These are phyloP conservation scores for Poeciliopsis paucimaculata DNA, from an alignment of 2,797 vertebrate genomes.

Conservation along the genomic window DNA sequence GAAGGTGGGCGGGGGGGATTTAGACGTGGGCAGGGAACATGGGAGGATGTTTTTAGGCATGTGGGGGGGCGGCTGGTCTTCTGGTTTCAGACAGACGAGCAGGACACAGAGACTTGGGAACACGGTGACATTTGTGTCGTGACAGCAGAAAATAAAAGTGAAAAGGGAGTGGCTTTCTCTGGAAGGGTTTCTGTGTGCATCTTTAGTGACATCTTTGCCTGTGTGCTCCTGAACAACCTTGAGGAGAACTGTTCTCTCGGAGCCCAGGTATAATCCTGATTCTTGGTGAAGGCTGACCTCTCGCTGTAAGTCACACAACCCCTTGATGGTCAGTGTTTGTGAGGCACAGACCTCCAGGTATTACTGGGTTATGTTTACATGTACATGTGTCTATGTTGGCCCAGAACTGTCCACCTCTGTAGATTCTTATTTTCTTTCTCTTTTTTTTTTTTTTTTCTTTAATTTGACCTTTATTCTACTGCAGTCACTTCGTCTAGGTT, in stretches of 20 bases:
- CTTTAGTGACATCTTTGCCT: slow-evolving; percentile 11
- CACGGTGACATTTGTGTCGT: slow-evolving; percentile 62
- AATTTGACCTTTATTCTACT: slow-evolving; percentile 37
- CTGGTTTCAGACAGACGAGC: slow-evolving; percentile 47
- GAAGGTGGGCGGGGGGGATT: slow-evolving; percentile 30
- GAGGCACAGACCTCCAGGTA: slow-evolving; percentile 54
- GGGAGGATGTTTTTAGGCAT: slow-evolving; percentile 16
- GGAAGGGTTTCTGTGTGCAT: slow-evolving; percentile 23
- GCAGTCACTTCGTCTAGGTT: slow-evolving; percentile 14
- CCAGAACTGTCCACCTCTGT: slow-evolving; percentile 56
- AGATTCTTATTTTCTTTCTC: slow-evolving; percentile 30
- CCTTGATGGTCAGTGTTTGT: slow-evolving; percentile 49
- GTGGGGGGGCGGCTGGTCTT: slow-evolving; percentile 11
- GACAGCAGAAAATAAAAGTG: slow-evolving; percentile 20
- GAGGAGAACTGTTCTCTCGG: slow-evolving; percentile 26
- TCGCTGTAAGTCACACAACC: slow-evolving; percentile 26
- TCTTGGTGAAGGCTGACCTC: slow-evolving; percentile 65
- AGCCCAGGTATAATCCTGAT: slow-evolving; percentile 60
- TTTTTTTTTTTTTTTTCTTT: background rate
- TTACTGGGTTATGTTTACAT: slow-evolving; percentile 46
- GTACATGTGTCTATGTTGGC: slow-evolving; percentile 40
- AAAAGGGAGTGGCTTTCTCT: slow-evolving; percentile 49
- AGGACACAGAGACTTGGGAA: slow-evolving; percentile 49
- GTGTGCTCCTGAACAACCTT: slow-evolving; percentile 33
- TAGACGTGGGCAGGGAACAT: slow-evolving; percentile 20